Evolutionary conservation across 2,888 invertebrate species (phyloP), one percentile per base, ranked within the genome.

Genomic region (Amphipoea lucens): DNA sequence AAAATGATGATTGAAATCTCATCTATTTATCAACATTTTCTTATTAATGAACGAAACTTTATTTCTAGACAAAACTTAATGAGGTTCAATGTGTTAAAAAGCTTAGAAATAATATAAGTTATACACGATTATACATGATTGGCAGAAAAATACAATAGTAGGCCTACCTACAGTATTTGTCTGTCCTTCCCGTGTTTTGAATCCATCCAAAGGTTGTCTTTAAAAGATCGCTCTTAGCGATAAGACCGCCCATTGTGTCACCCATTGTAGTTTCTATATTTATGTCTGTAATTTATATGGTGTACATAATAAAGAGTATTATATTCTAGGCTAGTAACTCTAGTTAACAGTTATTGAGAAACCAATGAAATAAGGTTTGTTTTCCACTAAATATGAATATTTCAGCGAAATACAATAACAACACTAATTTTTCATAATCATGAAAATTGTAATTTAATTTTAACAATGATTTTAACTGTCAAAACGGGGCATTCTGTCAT

Each of bases 1-100:
- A 54, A 54, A 73, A 36, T 45, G n/a, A 29, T 45, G 74, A 14
- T 17, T 36, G 54, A 65, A 79, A 65, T 65, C 68, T 65, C 63
- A 65, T 45, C 1, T 45, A 29, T 17, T 45, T 65, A 68, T 20
- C 20, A 48, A 20, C 12, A 17, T 51, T 29, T 20, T 69, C 17
- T 12, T 9, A 7, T 20, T 20, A 69, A 12, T 48, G 20, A 51
- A 7, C 20, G 1, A 29, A 4, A 23, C 36, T 23, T 14, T 69
- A 23, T 20, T 51, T 69, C 12, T 6, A 48, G 20, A 36, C 7
- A 69, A 48, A 17, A 68, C n/a, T 4, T 45, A 45, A 11, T n/a
- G 45, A 20, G 20, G 20, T 68, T 68, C 11, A 48, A 20, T 51
- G 29, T 51, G 7, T 29, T 69, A 48, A 1, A 36, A 63, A 63